Percentiles rank a stretch among this genome's conserved stretches.
These are phyloP conservation scores for Drosophila robusta DNA, from an alignment of 2,888 invertebrate species.

Conservation along the genomic window DNA sequence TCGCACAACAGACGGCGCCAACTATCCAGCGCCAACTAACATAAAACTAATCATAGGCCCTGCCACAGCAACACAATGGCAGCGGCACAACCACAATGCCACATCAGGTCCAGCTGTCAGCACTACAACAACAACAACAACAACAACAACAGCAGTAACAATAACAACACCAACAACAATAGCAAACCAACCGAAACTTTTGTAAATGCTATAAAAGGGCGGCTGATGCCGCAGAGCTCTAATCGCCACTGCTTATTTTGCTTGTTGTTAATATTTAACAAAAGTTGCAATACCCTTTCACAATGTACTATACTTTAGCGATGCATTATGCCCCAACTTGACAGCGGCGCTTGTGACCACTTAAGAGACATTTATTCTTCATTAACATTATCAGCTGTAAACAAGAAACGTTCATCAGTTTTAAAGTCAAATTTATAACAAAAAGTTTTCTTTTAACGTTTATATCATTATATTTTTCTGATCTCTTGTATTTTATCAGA, in stretches of 20 bases:
- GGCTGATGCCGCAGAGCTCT: conserved; percentile 7
- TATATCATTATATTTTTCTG: too few species aligned
- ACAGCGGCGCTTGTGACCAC: too few species aligned
- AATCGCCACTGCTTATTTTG: conserved; percentile 10
- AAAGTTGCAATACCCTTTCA: conserved; percentile 22
- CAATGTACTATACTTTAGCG: neutral
- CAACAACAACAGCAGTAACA: conserved; percentile 2
- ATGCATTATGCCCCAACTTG: neutral
- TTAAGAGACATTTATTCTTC: too few species aligned
- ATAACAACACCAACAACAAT: conserved; percentile 1
- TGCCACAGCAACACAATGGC: conserved; percentile 20
- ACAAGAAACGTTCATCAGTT: too few species aligned
- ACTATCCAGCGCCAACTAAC: conserved; percentile 25
- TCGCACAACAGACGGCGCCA: conserved; percentile 15
- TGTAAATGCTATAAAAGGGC: conserved; percentile 20
- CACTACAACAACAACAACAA: conserved; percentile 5
- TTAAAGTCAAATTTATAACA: too few species aligned
- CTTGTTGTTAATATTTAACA: conserved; percentile 13
- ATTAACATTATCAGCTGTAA: too few species aligned
- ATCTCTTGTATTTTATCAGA: too few species aligned
- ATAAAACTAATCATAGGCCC: conserved; percentile 30
- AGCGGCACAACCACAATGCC: conserved; percentile 20
- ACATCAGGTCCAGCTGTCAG: conserved; percentile 24
- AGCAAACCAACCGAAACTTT: conserved; percentile 5
- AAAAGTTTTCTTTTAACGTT: too few species aligned